phyloP scores from a whole-genome alignment of 2,797 vertebrate genomes.

The Platyrinchus mystaceus region DNA sequence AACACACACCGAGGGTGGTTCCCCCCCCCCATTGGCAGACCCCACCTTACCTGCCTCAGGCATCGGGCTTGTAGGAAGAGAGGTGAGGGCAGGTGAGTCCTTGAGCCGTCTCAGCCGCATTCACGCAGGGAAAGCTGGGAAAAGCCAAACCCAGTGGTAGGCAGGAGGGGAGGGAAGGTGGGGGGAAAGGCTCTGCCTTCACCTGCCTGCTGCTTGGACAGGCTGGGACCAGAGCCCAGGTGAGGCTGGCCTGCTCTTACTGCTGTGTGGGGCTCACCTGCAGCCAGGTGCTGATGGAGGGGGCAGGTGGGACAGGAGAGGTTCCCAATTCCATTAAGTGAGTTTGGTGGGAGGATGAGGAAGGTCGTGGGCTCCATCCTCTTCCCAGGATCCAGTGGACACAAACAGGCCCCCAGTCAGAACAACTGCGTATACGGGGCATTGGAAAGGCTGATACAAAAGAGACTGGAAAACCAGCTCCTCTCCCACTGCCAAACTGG shows the following conservation, averaged over 20 bases:
- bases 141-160: background rate
- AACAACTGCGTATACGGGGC: background rate
- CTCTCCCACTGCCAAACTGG: background rate
- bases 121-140: background rate
- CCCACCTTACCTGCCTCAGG: background rate
- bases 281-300: background rate
- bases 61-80: background rate
- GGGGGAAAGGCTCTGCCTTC: background rate
- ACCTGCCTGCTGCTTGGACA: background rate
- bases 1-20: accelerated
- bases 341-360: background rate
- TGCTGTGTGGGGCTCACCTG: accelerated
- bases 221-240: background rate
- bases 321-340: accelerated
- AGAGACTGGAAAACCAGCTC: background rate
- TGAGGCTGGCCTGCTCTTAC: background rate
- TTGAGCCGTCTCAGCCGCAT: background rate
- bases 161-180: background rate
- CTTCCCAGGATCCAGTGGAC: no score
- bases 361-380: accelerated
- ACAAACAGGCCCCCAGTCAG: accelerated
- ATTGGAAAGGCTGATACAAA: accelerated
- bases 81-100: accelerated
- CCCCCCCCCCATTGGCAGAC: no score
- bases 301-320: background rate